Evolutionary conservation across 2,113 vertebrate species (phyloP), one percentile per base, ranked within the genome.

Genomic region (Pipra filicauda): DNA sequence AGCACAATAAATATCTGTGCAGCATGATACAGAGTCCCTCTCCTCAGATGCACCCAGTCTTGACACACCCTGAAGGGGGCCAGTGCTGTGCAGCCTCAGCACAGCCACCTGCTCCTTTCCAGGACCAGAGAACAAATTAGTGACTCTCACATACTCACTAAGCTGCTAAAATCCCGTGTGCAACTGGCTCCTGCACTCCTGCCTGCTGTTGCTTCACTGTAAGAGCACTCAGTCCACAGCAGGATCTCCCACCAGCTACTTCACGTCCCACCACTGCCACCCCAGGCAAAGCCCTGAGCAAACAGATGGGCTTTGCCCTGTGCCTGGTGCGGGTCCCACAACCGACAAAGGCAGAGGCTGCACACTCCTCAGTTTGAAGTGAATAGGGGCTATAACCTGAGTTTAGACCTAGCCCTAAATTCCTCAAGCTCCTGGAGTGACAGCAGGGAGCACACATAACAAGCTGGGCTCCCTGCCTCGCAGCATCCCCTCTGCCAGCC

Each of bases 261-360:
- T 35, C 37, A 3, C 0, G 12, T 55, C 70, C 55, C 33, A 15
- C 30, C 51, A 15, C 1, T 0, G 1, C 22, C 0, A 3, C 75
- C 39, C 15, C 52, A 81, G 85, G 70, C 73, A 59, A n/a, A 74
- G 51, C 70, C 39, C 64, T 12, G 31, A 77, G 73, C 58, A 55
- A n/a, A 58, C 69, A 77, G 76, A 62, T 35, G 84, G 80, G 73
- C 48, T 87, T 26, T 75, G 73, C 65, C 51, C 48, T 0, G 0
- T 10, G 44, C 61, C 61, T 35, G n/a, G 6, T 27, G 73, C 67
- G 3, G 37, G 41, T 57, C 54, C 51, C 13, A 2, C 1, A 1
- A 43, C 46, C 69, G 89, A 19, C 73, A 86, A 55, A 86, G 64
- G 54, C 67, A 77, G 62, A 54, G 49, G 49, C 58, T 48, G 51